Evolutionary conservation across 1,140 invertebrate genomes (phyloP), one percentile per base, ranked within the genome.

Genomic region (Triops cancriformis): DNA sequence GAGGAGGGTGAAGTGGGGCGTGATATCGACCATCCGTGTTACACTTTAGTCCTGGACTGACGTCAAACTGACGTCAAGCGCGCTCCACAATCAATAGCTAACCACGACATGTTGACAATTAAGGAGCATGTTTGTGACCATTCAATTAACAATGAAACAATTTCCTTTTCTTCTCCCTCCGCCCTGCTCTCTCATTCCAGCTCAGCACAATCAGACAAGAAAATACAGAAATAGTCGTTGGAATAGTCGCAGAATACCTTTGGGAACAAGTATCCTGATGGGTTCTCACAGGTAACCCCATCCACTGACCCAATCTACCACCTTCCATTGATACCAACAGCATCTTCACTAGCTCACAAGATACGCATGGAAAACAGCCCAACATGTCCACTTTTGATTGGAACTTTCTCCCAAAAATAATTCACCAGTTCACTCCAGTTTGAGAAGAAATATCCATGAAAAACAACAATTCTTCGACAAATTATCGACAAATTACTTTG

Each of bases 41-140:
- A 64, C 51, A 23, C 18, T 64, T 64, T 12, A 23, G 51, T 18
- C 51, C 51, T 64, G 1, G 14, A 23, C 51, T 64, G 51, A 64
- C 51, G 51, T 64, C 51, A 64, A 64, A 64, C 51, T 64, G 51
- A 64, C 51, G 51, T 64, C 51, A 64, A 64, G 51, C 51, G 51
- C 14, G 51, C 51, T 18, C 51, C 18, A 64, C 10, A 64, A 64
- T 64, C 51, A 64, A 64, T 64, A 64, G n/a, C 51, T 9, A 64
- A 64, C 51, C 51, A 64, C 51, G 23, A 14, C 51, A 23, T 64
- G 51, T 64, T 64, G 51, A 64, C 51, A 64, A 64, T 64, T 64
- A 64, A 64, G 10, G 51, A 64, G 51, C 51, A 64, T 64, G 51
- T 64, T 64, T 64, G 51, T 23, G 23, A 64, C 51, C 14, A 18